Base-by-base conservation (phyloP, 2,113 vertebrate genomes). In the Pithys albifrons region DNA sequence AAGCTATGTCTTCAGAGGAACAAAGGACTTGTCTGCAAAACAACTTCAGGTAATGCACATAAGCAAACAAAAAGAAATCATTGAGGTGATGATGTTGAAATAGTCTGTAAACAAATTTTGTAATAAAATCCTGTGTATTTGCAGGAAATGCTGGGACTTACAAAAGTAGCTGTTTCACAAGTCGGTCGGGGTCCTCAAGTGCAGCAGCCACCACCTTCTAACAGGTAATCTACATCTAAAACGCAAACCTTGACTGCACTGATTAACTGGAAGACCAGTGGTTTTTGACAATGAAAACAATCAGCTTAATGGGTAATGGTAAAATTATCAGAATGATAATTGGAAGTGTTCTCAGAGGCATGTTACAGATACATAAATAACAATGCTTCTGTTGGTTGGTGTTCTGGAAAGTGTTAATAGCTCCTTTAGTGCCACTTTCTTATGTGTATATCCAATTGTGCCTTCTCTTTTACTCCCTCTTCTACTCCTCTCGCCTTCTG, bases 1-100 rank as follows among this genome's bases (percentile, higher is more conserved):
- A 97, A 99, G 99, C 94, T 99, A 99, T 4, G 99, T 99, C 75
- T 99, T 99, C 95, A 98, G 99, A 86, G 99, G 99, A 67, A 99
- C 99, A 57, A 99, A 99, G 94, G 99, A 99, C 92, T 97, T 99
- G 3, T 98, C 97, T 91, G 99, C 99, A 83, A 99, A 99, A 84
- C 99, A 99, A 91, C 98, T 99, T n/a, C 99, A 99, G 99, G 99
- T 99, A 94, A 96, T 11, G 2, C 54, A 23, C 28, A 81, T 35
- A 79, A 81, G 41, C 43, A 89, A 69, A 45, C 46, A 85, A 45
- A 90, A 46, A 55, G 12, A 79, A 64, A 8, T 74, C 7, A 23
- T 65, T 25, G 46, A 51, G 29, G 3, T 58, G n/a, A 52, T 74
- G 43, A 14, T 58, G 31, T 9, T 55, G 51, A 77, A 61, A 59